Percentiles rank a stretch among this genome's conserved stretches.
Conservation (phyloP, 2,113 vertebrate species). For the Ahaetulla prasina region DNA sequence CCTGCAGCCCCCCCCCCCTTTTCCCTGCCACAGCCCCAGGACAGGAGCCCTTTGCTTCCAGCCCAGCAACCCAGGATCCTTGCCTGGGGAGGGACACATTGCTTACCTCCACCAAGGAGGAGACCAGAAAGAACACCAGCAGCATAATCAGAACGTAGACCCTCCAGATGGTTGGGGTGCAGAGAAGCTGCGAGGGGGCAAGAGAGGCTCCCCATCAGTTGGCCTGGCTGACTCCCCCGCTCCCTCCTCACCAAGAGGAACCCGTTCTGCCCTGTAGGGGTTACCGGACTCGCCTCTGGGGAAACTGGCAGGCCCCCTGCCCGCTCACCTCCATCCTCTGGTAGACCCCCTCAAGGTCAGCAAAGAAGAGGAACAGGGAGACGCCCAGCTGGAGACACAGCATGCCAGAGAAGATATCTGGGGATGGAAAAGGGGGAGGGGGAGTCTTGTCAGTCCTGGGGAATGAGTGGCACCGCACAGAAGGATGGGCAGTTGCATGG, state of each 20-base stretch:
- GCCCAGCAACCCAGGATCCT: neutral
- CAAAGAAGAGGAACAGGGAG: slow-evolving; percentile 65
- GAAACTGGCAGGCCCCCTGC: neutral
- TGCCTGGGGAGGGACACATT: neutral
- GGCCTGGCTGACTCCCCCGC: neutral
- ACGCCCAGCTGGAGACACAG: slow-evolving; percentile 56
- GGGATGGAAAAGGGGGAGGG: slow-evolving; percentile 27
- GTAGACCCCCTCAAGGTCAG: slow-evolving; percentile 54
- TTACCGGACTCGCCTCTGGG: neutral
- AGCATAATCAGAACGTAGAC: slow-evolving; percentile 55
- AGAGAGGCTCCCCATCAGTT: neutral
- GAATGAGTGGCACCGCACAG: fast-evolving
- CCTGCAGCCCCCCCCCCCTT: neutral
- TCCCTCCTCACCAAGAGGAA: neutral
- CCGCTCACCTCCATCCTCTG: slow-evolving; percentile 58
- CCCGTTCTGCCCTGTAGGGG: neutral
- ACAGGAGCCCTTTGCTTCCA: neutral
- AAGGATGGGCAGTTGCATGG: neutral
- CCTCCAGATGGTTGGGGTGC: slow-evolving; percentile 64
- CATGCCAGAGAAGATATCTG: slow-evolving; percentile 67
- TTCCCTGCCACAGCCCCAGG: neutral
- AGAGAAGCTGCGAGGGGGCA: slow-evolving; percentile 56
- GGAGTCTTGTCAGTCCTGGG: neutral
- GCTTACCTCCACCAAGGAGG: slow-evolving; percentile 67
- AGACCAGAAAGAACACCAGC: slow-evolving; percentile 56